Conservation (phyloP, 2,797 vertebrate species). For the Serranus cabrilla region DNA sequence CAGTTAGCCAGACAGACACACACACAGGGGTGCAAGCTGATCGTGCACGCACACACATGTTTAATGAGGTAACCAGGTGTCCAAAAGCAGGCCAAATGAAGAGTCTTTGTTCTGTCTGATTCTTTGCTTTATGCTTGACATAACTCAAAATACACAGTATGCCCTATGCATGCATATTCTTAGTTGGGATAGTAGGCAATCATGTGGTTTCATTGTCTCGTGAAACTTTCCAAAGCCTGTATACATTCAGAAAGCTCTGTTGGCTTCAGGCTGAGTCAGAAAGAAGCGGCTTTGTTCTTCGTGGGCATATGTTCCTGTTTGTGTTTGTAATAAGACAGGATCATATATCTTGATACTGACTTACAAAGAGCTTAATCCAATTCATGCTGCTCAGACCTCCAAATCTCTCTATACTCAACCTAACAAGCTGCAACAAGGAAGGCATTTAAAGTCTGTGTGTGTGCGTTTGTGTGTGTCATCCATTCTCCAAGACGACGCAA, state of each 20-base stretch:
- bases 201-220: conserved; percentile 49
- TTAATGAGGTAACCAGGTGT: conserved; percentile 42
- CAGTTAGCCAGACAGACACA: conserved; percentile 61
- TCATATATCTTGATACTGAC: conserved; percentile 68
- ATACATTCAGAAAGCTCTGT: conserved; percentile 15
- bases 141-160: conserved; percentile 34
- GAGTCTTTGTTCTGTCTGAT: conserved; percentile 55
- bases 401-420: conserved; percentile 57
- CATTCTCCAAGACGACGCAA: conserved; percentile 57
- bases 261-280: conserved; percentile 28
- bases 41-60: neutral
- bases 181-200: conserved; percentile 35
- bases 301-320: conserved; percentile 25
- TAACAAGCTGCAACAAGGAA: conserved; percentile 59
- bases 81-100: conserved; percentile 33
- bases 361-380: conserved; percentile 71
- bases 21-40: conserved; percentile 34
- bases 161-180: conserved; percentile 19
- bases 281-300: conserved; percentile 21
- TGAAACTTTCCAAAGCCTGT: conserved; percentile 51
- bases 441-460: conserved; percentile 43
- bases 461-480: conserved; percentile 41
- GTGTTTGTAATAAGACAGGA: conserved; percentile 47
- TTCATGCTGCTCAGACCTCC: conserved; percentile 54
- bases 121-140: conserved; percentile 16